phyloP scores from a whole-genome alignment of 2,888 invertebrate genomes.

The Parnassius glacialis region DNA sequence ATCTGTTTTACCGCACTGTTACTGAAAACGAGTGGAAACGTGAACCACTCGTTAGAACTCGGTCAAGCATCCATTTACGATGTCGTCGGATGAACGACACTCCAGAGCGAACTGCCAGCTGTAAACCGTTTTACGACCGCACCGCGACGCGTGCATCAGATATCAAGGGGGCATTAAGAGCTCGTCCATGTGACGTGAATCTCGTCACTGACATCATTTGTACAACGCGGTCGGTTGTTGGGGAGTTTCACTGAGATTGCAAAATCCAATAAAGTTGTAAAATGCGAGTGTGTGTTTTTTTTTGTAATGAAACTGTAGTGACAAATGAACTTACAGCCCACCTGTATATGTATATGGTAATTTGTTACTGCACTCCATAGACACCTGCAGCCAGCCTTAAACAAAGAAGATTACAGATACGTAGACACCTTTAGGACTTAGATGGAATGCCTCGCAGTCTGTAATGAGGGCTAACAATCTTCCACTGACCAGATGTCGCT shows the following conservation, averaged over 20 bases:
- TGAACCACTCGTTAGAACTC: background rate
- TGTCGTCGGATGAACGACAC: slow-evolving; percentile 9
- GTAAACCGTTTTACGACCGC: slow-evolving; percentile 21
- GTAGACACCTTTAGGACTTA: too few species aligned
- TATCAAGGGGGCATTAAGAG: slow-evolving; percentile 5
- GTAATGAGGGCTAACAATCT: too few species aligned
- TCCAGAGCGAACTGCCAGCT: slow-evolving; percentile 4
- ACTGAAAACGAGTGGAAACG: background rate
- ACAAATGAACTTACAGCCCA: too few species aligned
- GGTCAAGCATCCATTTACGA: slow-evolving; percentile 10
- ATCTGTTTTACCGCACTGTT: background rate
- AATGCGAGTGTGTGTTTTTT: too few species aligned
- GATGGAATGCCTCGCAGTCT: too few species aligned
- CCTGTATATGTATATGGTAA: too few species aligned
- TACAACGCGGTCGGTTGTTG: background rate
- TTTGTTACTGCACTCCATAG: too few species aligned
- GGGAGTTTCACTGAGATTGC: background rate
- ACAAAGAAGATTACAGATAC: too few species aligned
- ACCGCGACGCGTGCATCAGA: slow-evolving; percentile 9
- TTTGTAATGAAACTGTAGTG: too few species aligned
- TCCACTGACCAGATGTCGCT: too few species aligned
- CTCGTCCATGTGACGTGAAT: slow-evolving; percentile 9
- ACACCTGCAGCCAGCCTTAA: too few species aligned
- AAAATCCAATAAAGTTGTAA: too few species aligned
- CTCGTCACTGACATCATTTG: slow-evolving; percentile 6